A percentile compares a stretch with the other conserved stretches of the same genome.
phyloP scores from a whole-genome alignment of 2,797 vertebrate species.

The Schizopygopsis pylzovi region DNA sequence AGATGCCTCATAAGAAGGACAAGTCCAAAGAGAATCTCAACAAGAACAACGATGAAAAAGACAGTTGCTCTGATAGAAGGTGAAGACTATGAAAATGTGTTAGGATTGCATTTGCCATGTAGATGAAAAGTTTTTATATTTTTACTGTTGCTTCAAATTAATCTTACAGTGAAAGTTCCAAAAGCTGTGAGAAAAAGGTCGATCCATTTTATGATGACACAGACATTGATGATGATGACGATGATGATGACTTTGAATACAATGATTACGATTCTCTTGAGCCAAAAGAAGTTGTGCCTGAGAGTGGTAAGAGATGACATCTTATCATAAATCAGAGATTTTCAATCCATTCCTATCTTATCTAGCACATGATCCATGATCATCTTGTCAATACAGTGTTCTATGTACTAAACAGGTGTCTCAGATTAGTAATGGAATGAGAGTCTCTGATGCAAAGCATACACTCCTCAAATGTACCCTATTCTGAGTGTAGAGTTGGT shows the following conservation, averaged over 20 bases:
- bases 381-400: neutral
- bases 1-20: neutral
- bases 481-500: neutral
- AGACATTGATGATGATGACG: constrained; percentile 47
- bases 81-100: constrained; percentile 25
- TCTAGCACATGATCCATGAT: neutral
- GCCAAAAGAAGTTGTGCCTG: constrained; percentile 54
- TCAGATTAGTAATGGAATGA: neutral
- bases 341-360: neutral
- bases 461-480: neutral
- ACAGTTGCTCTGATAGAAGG: constrained; percentile 56
- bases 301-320: constrained; percentile 68
- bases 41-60: constrained; percentile 25
- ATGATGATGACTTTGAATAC: constrained; percentile 49
- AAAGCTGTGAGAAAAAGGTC: constrained; percentile 56
- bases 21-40: constrained; percentile 13
- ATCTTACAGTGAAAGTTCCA: constrained; percentile 62
- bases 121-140: neutral
- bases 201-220: constrained; percentile 45
- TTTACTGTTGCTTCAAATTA: neutral
- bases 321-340: neutral
- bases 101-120: neutral
- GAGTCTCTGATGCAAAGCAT: neutral
- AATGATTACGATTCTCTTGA: neutral
- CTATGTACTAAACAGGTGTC: neutral